Base-by-base conservation (phyloP, 1,140 invertebrate genomes). In the Pogonomyrmex californicus region DNA sequence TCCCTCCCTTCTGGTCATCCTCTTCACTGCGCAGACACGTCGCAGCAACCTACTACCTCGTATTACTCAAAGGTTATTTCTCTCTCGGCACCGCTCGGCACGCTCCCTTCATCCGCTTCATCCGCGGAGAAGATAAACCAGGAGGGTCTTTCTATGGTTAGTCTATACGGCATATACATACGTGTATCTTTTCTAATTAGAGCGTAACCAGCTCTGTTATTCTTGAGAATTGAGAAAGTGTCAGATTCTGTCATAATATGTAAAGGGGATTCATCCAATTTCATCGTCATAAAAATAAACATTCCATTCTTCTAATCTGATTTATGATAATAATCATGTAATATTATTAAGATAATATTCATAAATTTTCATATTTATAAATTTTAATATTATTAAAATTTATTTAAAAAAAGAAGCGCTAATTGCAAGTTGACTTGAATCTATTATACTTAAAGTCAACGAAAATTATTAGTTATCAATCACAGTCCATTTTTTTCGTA, bases 51-150 rank as follows among this genome's bases (percentile, higher is more conserved):
- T 82, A 62, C 88, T 88, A 86, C 88, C 87, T 89, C 76, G 87
- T 89, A 88, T 90, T 90, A 89, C 87, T 86, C 87, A 90, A 89
- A 89, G 76, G 41, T 86, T 90, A 75, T 89, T 89, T 89, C 87
- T 89, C 88, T 78, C 88, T 41, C 88, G 49, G 62, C 87, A 63
- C 65, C 58, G 73, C 71, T 87, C 60, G 58, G 70, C 70, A 60
- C 54, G 71, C 70, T 78, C 87, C 65, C 75, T 89, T 86, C 82
- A 23, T 23, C 23, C 23, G 23, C 82, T 88, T 90, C 76, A 86
- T 90, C 68, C 41, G 66, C 49, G 38, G 23, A 41, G 82, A 62
- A 89, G 76, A 86, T 82, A 71, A 83, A 73, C 68, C 41, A 38
- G 41, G 38, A 83, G 30, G 56, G 17, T 66, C 10, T 83, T 82